These are phyloP conservation scores for Hemibagrus guttatus DNA, from an alignment of 2,797 vertebrate species.

Conservation along the genomic window DNA sequence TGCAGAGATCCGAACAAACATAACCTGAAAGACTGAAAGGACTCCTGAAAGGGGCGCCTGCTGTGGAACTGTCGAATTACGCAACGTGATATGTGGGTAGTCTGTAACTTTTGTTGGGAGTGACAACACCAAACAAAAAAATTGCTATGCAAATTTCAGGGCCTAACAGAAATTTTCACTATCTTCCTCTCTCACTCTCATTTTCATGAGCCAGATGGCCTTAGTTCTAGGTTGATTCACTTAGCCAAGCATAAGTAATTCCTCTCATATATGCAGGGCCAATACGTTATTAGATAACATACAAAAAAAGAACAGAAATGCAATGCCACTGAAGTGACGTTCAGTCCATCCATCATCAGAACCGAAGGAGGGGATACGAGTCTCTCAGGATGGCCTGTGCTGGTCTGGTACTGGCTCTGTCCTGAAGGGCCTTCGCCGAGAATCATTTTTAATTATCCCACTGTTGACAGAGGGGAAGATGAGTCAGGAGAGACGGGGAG, in stretches of 20 bases:
- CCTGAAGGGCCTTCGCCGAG: slow-evolving; percentile 60
- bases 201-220: slow-evolving; percentile 73
- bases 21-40: slow-evolving; percentile 20
- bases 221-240: slow-evolving; percentile 72
- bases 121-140: slow-evolving; percentile 62
- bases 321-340: slow-evolving; percentile 54
- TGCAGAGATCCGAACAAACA: slow-evolving; percentile 67
- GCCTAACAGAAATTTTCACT: slow-evolving; percentile 63
- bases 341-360: slow-evolving; percentile 66
- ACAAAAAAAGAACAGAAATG: slow-evolving; percentile 53
- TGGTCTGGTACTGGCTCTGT: slow-evolving; percentile 49
- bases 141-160: slow-evolving; percentile 66
- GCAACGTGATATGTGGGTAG: slow-evolving; percentile 67
- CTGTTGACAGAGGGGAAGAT: slow-evolving; percentile 65
- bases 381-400: slow-evolving; percentile 61
- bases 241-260: slow-evolving; percentile 71
- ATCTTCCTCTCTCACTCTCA: slow-evolving; percentile 33
- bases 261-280: slow-evolving; percentile 65
- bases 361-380: slow-evolving; percentile 62
- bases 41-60: slow-evolving; percentile 58
- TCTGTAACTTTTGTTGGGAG: slow-evolving; percentile 69
- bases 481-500: slow-evolving; percentile 40
- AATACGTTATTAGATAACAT: slow-evolving; percentile 63
- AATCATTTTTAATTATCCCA: slow-evolving; percentile 75
- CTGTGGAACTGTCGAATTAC: slow-evolving; percentile 62